Evolutionary conservation across 2,113 vertebrate genomes (phyloP).

Genomic region (Atlantisia rogersi): DNA sequence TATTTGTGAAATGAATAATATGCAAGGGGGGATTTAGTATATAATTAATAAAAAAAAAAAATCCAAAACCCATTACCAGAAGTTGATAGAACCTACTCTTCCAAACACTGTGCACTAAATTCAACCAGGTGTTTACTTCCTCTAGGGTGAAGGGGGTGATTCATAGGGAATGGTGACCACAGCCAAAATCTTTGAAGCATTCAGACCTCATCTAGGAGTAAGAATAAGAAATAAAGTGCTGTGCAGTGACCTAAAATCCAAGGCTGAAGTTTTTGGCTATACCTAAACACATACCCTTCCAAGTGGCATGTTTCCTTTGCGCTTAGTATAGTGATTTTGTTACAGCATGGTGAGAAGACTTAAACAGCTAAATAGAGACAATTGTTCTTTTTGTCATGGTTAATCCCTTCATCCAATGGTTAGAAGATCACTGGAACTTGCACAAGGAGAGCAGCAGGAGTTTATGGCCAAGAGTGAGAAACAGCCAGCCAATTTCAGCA

Average conservation of each 20-base stretch:
- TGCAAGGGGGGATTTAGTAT: neutral
- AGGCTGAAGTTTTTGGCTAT: neutral
- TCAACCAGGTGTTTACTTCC: neutral
- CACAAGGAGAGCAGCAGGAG: neutral
- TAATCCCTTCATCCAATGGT: neutral
- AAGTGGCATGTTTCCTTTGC: neutral
- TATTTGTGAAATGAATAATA: neutral
- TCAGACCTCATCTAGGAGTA: neutral
- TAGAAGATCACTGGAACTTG: neutral
- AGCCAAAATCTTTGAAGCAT: neutral
- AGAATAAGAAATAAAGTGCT: neutral
- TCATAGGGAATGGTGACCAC: neutral
- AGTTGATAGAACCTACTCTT: neutral
- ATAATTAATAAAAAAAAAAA: neutral
- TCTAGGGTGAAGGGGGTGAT: neutral
- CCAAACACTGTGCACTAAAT: neutral
- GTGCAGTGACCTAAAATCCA: neutral
- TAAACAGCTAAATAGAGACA: neutral
- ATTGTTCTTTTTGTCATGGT: neutral
- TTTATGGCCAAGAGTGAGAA: neutral
- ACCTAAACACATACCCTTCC: neutral
- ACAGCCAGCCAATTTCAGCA: neutral
- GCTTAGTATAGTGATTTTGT: neutral
- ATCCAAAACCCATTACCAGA: neutral
- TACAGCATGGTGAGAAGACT: neutral